Evolutionary conservation across 1,140 invertebrate species (phyloP).

Genomic region (Leptestheria dahalacensis): DNA sequence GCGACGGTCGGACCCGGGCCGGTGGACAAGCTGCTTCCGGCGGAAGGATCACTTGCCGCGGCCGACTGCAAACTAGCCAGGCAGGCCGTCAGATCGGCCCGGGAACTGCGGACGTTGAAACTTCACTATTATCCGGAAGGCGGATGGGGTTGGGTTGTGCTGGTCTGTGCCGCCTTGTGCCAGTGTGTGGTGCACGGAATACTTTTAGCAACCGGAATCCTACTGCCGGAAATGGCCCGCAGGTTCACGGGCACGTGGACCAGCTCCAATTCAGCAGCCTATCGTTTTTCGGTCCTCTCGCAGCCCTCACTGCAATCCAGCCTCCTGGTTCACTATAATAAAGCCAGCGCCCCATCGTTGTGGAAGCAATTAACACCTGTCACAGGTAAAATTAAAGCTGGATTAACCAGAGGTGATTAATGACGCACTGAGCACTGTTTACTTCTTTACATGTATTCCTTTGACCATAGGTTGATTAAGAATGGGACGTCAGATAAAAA

Average conservation of each 20-base stretch:
- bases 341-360: background rate
- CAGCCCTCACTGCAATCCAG: background rate
- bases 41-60: no score
- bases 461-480: no score
- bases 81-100: constrained; percentile 3
- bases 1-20: background rate
- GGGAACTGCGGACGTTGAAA: constrained; percentile 25
- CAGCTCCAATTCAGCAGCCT: background rate
- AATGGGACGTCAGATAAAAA: no score
- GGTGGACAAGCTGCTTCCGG: background rate
- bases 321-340: background rate
- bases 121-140: constrained; percentile 62
- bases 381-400: no score
- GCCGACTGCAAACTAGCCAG: no score
- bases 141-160: constrained; percentile 64
- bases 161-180: constrained; percentile 45
- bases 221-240: constrained; percentile 4
- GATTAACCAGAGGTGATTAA: no score
- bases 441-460: no score
- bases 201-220: constrained; percentile 27
- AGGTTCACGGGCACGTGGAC: constrained; percentile 2
- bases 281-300: background rate
- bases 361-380: background rate
- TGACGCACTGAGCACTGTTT: no score
- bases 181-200: constrained; percentile 47